These are phyloP conservation scores for Andrena haemorrhoa DNA, from an alignment of 2,888 invertebrate genomes.

Conservation along the genomic window DNA sequence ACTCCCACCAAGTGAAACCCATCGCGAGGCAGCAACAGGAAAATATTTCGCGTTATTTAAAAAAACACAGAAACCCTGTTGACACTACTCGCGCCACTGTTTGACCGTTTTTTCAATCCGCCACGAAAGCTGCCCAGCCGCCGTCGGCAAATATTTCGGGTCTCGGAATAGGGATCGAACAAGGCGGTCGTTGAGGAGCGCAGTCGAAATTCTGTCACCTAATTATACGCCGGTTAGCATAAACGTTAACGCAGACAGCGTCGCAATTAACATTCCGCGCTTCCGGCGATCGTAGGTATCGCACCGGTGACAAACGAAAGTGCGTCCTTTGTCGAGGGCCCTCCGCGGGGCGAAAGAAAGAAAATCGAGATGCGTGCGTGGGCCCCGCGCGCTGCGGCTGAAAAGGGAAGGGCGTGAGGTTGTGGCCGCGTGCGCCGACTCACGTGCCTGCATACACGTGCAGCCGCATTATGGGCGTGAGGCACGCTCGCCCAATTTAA, in stretches of 20 bases:
- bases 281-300: constrained; percentile 58
- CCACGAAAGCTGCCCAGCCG: not conserved
- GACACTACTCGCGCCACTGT: constrained; percentile 1
- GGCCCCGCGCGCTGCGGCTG: not conserved
- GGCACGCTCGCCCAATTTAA: constrained; percentile 72
- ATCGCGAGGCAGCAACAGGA: not conserved
- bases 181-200: not conserved
- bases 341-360: constrained; percentile 14
- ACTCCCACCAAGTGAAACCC: not conserved
- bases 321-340: constrained; percentile 40
- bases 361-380: constrained; percentile 19
- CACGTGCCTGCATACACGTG: constrained; percentile 30
- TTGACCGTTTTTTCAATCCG: constrained; percentile 4
- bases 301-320: constrained; percentile 53
- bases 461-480: constrained; percentile 39
- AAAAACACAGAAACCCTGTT: not conserved
- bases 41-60: constrained; percentile 5
- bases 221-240: constrained; percentile 42
- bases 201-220: not conserved
- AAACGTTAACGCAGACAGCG: constrained; percentile 36
- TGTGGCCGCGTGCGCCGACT: constrained; percentile 3
- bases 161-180: not conserved
- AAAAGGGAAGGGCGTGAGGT: constrained; percentile 6
- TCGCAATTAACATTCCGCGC: constrained; percentile 31
- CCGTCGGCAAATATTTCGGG: not conserved